Evolutionary conservation across 2,113 vertebrate genomes (phyloP).

Genomic region (Phalacrocorax carbo): DNA sequence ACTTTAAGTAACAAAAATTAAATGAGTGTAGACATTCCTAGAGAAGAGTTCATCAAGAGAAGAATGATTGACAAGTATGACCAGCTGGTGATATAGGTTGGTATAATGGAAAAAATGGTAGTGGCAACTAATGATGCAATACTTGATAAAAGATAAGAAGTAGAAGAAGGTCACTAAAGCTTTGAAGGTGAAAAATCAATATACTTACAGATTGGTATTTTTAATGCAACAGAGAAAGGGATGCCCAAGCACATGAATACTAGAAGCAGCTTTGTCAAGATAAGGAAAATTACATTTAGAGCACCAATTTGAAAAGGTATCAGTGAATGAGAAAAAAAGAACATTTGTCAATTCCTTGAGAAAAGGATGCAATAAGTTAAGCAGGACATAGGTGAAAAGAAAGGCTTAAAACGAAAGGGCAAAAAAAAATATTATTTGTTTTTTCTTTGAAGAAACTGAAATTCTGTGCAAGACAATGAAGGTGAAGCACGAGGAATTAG

Average conservation of each 20-base stretch:
- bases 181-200: neutral
- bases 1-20: neutral
- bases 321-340: neutral
- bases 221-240: neutral
- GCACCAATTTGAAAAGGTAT: neutral
- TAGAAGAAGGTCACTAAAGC: neutral
- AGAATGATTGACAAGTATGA: neutral
- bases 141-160: neutral
- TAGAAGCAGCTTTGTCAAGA: neutral
- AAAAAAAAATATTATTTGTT: neutral
- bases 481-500: neutral
- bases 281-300: neutral
- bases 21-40: neutral
- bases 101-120: neutral
- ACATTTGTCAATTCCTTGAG: neutral
- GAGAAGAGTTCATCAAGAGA: neutral
- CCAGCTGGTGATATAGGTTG: neutral
- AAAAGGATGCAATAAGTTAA: neutral
- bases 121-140: neutral
- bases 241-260: neutral
- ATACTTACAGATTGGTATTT: neutral
- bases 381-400: neutral
- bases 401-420: neutral
- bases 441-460: neutral
- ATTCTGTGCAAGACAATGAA: neutral